Evolutionary conservation across 2,888 invertebrate genomes (phyloP), one percentile per base, ranked within the genome.

Genomic region (Spialia ferax): DNA sequence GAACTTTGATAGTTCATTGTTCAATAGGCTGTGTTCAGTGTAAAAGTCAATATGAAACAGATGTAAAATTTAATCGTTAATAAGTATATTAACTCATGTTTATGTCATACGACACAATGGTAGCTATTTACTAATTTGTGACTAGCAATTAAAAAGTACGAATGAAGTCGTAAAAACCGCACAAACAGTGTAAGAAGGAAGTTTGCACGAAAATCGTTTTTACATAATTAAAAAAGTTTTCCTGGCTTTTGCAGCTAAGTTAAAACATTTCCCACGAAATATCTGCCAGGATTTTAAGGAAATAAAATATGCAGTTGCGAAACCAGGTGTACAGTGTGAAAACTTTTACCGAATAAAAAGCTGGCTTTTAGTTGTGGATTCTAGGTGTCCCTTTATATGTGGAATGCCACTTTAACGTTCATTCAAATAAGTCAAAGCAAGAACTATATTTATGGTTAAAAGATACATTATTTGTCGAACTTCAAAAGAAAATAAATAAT

Each of bases 171-270:
- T 6, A 23, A 52, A 52, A 52, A 22, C 22, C 13, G 23, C n/a
- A 29, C 54, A 29, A 54, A 26, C 29, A 29, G 15, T 26, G 54
- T 26, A 54, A 54, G 23, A 54, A 54, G 20, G 26, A 48, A 60
- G 26, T 50, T 29, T 20, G 48, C 22, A 32, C 13, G 22, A 61
- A 50, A 61, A 18, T 48, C 29, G 32, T 48, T 61, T 60, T 48
- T 61, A 29, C 61, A 62, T 62, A 35, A 60, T 60, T 32, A 60
- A 48, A 60, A 60, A 60, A 60, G 60, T 60, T 60, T 60, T 32
- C 32, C 48, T 26, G 22, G 26, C 23, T 54, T 60, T 42, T 29
- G 15, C 42, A 60, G 45, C 29, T 48, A 60, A 48, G 48, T 48
- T 48, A 48, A 60, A 60, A 32, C 29, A 29, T 48, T 60, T 48